phyloP scores from a whole-genome alignment of 2,888 invertebrate species.

The Ligdia adustata region DNA sequence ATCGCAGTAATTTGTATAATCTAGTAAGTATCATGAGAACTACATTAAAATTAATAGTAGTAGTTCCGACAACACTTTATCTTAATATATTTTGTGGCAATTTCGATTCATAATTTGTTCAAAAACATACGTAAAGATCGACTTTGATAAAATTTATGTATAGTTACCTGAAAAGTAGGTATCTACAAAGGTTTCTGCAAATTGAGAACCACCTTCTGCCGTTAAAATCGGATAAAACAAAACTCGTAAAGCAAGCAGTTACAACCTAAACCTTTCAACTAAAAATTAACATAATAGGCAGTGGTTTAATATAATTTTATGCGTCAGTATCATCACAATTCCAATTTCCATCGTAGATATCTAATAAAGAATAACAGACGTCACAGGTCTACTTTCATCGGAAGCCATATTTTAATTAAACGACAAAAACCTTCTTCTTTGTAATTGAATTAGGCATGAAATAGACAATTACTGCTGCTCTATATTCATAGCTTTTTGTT shows the following conservation, averaged over 20 bases:
- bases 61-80: neutral
- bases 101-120: neutral
- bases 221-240: too few relatives aligned
- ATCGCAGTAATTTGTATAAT: conserved; percentile 15
- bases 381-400: conserved; percentile 39
- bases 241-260: conserved; percentile 5
- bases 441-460: conserved; percentile 55
- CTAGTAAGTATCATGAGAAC: conserved; percentile 7
- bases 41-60: too few relatives aligned
- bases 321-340: conserved; percentile 41
- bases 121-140: too few relatives aligned
- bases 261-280: conserved; percentile 14
- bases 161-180: too few relatives aligned
- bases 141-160: too few relatives aligned
- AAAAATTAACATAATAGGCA: conserved; percentile 32
- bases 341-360: conserved; percentile 39
- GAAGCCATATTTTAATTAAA: conserved; percentile 40
- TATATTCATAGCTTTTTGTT: conserved; percentile 23
- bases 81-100: neutral
- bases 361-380: conserved; percentile 41
- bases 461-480: conserved; percentile 39
- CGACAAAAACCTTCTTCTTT: conserved; percentile 40
- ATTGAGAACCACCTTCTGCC: too few relatives aligned
- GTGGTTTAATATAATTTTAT: conserved; percentile 30
- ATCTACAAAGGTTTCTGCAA: too few relatives aligned